Conservation (phyloP, 1,140 invertebrate species). For the Oedothorax gibbosus region DNA sequence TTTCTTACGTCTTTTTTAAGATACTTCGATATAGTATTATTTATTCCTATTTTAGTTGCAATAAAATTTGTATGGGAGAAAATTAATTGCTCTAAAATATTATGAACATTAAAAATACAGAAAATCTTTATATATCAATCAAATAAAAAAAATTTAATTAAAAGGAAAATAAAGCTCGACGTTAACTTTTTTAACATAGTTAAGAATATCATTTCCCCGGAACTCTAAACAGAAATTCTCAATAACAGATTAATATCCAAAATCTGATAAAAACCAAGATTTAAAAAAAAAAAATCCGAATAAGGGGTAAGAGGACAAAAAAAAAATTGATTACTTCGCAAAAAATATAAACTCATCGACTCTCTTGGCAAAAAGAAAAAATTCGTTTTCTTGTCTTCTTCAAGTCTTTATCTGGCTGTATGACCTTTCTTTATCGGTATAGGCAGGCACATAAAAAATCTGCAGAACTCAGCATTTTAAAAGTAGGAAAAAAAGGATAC, state of each 20-base stretch:
- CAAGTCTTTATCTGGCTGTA: conserved; percentile 44
- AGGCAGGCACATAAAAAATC: conserved; percentile 17
- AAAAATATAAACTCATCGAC: conserved; percentile 47
- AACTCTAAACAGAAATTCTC: not conserved
- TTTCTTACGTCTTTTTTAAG: too few relatives aligned
- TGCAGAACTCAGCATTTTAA: conserved; percentile 50
- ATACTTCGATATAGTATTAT: too few relatives aligned
- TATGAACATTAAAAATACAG: too few relatives aligned
- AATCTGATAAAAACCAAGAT: conserved; percentile 28
- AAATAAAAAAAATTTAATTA: too few relatives aligned
- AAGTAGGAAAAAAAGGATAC: conserved; percentile 2
- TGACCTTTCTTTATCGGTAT: conserved; percentile 4
- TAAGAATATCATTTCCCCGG: not conserved
- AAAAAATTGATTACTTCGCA: conserved; percentile 37
- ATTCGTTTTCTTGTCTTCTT: conserved; percentile 46
- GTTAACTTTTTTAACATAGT: too few relatives aligned
- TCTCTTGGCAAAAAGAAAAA: conserved; percentile 31
- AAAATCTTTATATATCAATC: too few relatives aligned
- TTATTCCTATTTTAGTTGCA: too few relatives aligned
- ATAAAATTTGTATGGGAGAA: too few relatives aligned
- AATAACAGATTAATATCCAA: not conserved
- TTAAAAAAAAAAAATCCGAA: conserved; percentile 18
- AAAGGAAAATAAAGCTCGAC: too few relatives aligned
- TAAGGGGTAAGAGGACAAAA: not conserved
- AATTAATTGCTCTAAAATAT: too few relatives aligned